Percentiles rank a stretch among this genome's conserved stretches.
Conservation (phyloP, 2,797 vertebrate genomes). For the Spizella passerina region DNA sequence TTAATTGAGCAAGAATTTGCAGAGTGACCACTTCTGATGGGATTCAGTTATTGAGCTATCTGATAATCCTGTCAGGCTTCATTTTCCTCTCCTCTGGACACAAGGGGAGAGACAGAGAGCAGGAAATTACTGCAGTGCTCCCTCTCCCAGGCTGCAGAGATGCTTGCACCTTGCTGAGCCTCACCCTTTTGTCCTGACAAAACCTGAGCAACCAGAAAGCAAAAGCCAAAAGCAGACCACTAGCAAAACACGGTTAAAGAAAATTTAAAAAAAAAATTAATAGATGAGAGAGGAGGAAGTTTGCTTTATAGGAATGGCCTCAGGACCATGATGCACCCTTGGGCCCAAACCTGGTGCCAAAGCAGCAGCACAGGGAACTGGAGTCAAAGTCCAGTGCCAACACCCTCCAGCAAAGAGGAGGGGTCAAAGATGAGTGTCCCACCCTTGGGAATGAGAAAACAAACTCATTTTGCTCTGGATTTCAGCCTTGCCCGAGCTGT, state of each 20-base stretch:
- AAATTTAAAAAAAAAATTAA: neutral
- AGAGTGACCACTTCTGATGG: neutral
- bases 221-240: neutral
- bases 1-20: neutral
- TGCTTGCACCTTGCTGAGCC: neutral
- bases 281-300: neutral
- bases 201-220: neutral
- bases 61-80: neutral
- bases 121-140: neutral
- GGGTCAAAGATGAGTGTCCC: neutral
- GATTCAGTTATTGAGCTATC: neutral
- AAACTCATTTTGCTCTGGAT: neutral
- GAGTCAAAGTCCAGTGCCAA: neutral
- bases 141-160: neutral
- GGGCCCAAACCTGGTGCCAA: neutral
- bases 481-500: neutral
- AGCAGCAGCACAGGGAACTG: accelerated
- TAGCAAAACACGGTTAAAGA: neutral
- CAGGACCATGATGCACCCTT: neutral
- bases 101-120: neutral
- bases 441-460: neutral
- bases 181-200: neutral
- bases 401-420: neutral
- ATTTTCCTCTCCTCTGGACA: neutral
- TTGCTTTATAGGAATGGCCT: neutral